phyloP scores from a whole-genome alignment of 2,888 invertebrate species.

The Synanthedon vespiformis region DNA sequence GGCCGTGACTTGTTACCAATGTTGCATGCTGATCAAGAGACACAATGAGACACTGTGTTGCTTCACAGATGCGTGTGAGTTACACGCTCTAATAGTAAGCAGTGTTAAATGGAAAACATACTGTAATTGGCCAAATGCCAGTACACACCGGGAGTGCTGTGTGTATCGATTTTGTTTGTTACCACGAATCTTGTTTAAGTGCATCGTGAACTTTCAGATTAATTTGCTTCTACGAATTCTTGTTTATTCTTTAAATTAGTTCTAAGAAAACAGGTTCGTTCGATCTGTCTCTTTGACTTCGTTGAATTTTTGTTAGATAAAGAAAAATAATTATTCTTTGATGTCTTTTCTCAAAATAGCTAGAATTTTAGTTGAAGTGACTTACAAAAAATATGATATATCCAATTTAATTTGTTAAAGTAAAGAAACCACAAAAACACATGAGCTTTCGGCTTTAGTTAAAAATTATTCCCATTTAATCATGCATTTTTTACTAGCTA shows the following conservation, averaged over 20 bases:
- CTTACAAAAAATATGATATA: too few relatives aligned
- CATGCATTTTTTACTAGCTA: too few relatives aligned
- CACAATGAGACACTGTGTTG: conserved; percentile 8
- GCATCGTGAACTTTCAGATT: conserved; percentile 1
- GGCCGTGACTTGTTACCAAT: conserved; percentile 7
- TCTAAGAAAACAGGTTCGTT: conserved; percentile 5
- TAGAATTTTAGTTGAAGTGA: too few relatives aligned
- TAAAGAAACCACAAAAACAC: too few relatives aligned
- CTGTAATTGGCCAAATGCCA: conserved; percentile 28
- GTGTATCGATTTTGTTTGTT: conserved; percentile 30
- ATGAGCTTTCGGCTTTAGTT: too few relatives aligned
- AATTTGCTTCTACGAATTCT: conserved; percentile 1
- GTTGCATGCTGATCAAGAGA: conserved; percentile 4
- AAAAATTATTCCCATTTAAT: too few relatives aligned
- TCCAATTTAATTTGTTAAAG: too few relatives aligned
- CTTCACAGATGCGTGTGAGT: conserved; percentile 7
- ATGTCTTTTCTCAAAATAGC: too few relatives aligned
- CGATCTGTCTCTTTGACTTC: background rate
- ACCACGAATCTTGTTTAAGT: conserved; percentile 16
- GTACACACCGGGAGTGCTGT: conserved; percentile 14
- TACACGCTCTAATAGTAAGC: background rate
- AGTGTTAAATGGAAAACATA: conserved; percentile 25
- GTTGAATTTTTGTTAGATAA: background rate
- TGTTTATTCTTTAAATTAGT: background rate
- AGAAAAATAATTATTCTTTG: too few relatives aligned